Evolutionary conservation across 2,113 vertebrate genomes (phyloP).

Genomic region (Spea multiplicata): DNA sequence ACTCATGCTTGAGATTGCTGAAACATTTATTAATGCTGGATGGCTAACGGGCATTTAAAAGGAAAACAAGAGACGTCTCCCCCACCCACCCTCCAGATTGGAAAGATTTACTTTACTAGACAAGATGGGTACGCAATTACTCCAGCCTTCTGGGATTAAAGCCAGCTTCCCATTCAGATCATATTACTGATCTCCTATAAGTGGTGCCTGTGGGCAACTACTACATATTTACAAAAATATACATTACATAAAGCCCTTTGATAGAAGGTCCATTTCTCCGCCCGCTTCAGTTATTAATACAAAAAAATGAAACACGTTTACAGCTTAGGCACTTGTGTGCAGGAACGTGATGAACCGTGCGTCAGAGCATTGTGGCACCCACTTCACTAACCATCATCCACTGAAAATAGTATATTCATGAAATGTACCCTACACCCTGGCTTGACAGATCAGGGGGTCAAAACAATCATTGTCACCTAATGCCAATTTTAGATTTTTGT

Average conservation of each 20-base stretch:
- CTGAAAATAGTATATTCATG: neutral
- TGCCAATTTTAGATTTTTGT: constrained; percentile 3
- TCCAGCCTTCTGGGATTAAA: constrained; percentile 1
- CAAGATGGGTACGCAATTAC: neutral
- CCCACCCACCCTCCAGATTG: neutral
- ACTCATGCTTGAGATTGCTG: too few relatives aligned
- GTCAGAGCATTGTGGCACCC: too few relatives aligned
- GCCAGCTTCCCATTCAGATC: constrained; percentile 11
- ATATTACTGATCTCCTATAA: constrained; percentile 7
- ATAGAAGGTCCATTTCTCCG: too few relatives aligned
- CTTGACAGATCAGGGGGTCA: neutral
- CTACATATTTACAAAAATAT: neutral
- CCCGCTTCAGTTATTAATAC: too few relatives aligned
- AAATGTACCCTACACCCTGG: neutral
- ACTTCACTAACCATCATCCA: too few relatives aligned
- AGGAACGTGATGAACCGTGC: too few relatives aligned
- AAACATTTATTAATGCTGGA: too few relatives aligned
- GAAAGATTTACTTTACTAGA: neutral
- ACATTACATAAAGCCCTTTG: neutral
- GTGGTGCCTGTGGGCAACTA: neutral
- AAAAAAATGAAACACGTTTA: too few relatives aligned
- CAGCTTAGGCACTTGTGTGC: too few relatives aligned
- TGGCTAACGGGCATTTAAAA: too few relatives aligned
- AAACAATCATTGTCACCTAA: neutral
- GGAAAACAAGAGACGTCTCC: too few relatives aligned